Conservation (phyloP, 1,140 invertebrate species). For the Streblospio benedicti region DNA sequence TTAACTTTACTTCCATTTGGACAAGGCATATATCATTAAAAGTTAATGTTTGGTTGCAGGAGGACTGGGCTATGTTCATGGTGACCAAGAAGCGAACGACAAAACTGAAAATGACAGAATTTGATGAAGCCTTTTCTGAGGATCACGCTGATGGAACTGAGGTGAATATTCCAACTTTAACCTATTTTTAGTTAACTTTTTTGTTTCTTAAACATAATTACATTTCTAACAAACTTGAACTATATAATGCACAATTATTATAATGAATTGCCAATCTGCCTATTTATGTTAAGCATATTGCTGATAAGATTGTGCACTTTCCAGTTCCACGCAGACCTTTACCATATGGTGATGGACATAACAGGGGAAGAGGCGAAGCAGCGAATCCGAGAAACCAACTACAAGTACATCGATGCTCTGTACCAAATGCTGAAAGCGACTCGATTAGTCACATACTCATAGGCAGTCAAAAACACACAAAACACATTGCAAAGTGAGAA, state of each 20-base stretch:
- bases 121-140: constrained; percentile 34
- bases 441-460: constrained; percentile 37
- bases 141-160: constrained; percentile 30
- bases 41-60: too few species aligned
- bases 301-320: not conserved
- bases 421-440: constrained; percentile 32
- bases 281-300: not conserved
- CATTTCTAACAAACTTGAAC: not conserved
- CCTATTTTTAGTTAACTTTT: not conserved
- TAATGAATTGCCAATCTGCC: not conserved
- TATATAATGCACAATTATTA: constrained; percentile 2
- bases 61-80: constrained; percentile 40
- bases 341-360: constrained; percentile 33
- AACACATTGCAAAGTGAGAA: too few species aligned
- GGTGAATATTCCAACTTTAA: constrained; percentile 11
- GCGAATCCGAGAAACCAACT: constrained; percentile 31
- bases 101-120: constrained; percentile 39
- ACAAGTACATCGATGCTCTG: constrained; percentile 42
- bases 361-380: constrained; percentile 30
- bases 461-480: too few species aligned
- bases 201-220: not conserved
- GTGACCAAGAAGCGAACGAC: constrained; percentile 33
- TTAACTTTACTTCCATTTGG: too few species aligned
- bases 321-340: constrained; percentile 46
- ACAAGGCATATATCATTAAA: too few species aligned